Percentiles rank a stretch among this genome's conserved stretches.
phyloP scores from a whole-genome alignment of 2,888 invertebrate species.

The Drosophila yooni region DNA sequence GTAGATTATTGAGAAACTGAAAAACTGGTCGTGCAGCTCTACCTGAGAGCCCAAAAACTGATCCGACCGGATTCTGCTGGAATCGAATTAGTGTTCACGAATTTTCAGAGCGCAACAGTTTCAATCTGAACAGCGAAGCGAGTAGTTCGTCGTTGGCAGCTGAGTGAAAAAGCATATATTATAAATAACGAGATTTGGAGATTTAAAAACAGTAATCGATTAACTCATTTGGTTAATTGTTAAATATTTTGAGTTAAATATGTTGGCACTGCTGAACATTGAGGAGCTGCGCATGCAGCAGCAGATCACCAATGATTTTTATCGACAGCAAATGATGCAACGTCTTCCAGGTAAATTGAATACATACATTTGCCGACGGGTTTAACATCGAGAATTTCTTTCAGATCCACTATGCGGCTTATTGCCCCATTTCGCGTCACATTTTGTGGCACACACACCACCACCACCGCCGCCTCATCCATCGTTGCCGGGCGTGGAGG shows the following conservation, averaged over 20 bases:
- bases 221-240: neutral
- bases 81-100: constrained; percentile 50
- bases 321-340: constrained; percentile 84
- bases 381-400: neutral
- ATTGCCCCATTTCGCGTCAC: constrained; percentile 73
- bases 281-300: constrained; percentile 83
- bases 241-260: constrained; percentile 14
- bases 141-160: constrained; percentile 47
- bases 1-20: constrained; percentile 25
- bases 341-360: constrained; percentile 80
- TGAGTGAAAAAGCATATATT: neutral
- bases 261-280: constrained; percentile 73
- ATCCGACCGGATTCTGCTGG: constrained; percentile 67
- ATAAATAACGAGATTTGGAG: neutral
- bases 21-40: constrained; percentile 64
- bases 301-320: constrained; percentile 83
- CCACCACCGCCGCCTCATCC: constrained; percentile 77
- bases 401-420: constrained; percentile 80
- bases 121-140: constrained; percentile 59
- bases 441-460: constrained; percentile 46
- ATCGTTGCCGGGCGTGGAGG: constrained; percentile 84
- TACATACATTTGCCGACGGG: constrained; percentile 40
- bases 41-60: constrained; percentile 56
- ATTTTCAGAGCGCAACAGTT: constrained; percentile 57
- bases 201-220: constrained; percentile 2